Evolutionary conservation across 1,140 invertebrate species (phyloP), one percentile per base, ranked within the genome.

Genomic region (Drosophila arawakana): DNA sequence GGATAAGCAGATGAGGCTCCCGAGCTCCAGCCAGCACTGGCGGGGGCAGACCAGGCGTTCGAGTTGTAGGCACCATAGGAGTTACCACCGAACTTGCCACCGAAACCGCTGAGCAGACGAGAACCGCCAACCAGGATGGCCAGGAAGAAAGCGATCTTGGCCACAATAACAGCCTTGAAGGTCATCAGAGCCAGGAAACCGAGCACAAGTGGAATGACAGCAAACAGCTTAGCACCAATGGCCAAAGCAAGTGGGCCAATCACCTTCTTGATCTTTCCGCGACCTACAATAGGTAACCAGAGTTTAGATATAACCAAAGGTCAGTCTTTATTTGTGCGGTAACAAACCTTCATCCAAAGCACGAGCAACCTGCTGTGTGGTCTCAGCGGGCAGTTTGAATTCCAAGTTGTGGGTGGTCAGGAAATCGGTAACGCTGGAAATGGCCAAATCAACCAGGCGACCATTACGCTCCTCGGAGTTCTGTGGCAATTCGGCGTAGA

Each of bases 181-280:
- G 95, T 95, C 68, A 97, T 80, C 7, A 97, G 92, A n/a, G 94
- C 95, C 0, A 97, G 91, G 68, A 94, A 94, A 7, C 95, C 95
- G 63, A 96, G 93, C 8, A 96, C 90, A 7, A 97, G 90, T 2
- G 96, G 95, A 4, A 95, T 82, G 0, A 96, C 90, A 1, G 95
- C 95, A 59, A 96, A 94, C 11, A 96, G 84, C 80, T 96, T 96
- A 1, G 95, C 93, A 43, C 94, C 96, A 21, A 95, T 93, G 2
- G 95, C 94, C 34, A 95, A 92, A 34, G 96, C 92, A 25, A 96
- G 78, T 2, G 95, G 95, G 1, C 94, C 92, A 4, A 95, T 88
- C 80, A 95, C 94, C 84, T 96, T 96, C 94, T 96, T 96, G 73
- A 96, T 94, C 91, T 95, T 96, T 11, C 94, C 95, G 43, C 96